Evolutionary conservation across 1,140 invertebrate genomes (phyloP), one percentile per base, ranked within the genome.

Genomic region (Hypsibius dujardini): DNA sequence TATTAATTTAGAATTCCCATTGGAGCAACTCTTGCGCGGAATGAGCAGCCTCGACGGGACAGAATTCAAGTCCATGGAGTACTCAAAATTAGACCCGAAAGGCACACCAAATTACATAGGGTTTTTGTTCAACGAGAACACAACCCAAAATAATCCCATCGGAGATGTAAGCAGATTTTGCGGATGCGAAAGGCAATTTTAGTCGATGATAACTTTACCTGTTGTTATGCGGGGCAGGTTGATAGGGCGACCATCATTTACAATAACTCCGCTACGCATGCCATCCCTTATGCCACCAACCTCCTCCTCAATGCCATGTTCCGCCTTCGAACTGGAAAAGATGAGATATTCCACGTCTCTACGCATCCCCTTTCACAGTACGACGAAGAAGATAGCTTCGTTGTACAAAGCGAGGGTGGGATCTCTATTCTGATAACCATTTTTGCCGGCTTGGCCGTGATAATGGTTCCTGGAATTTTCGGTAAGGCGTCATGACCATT

Each of bases 241-340:
- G 7, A n/a, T 7, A n/a, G 7, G n/a, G 50, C 50, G 7, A n/a
- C 50, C 7, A 56, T 56, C n/a, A 81, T 87, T 71, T 90, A 89
- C 79, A 90, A 91, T 76, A 87, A 87, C 75, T 88, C 88, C 0
- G 85, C 84, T 75, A 84, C 87, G 59, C 89, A 91, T 79, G 86
- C 87, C 50, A 80, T 90, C 72, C 88, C 88, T 1, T 85, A 88
- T 69, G 79, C 88, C 15, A 79, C 90, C 47, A 89, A 89, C 77
- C 77, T 88, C 46, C 80, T 90, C 71, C 86, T 84, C 71, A 89
- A 89, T 77, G 83, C 82, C 47, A 80, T 88, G 72, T 83, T 87
- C 50, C 50, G n/a, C 7, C 7, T n/a, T 56, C 50, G 7, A n/a
- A 56, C 50, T n/a, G 50, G 50, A 7, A 56, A 7, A 7, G 50